These are phyloP conservation scores for Euspilapteryx auroguttella DNA, from an alignment of 2,888 invertebrate species.

Conservation along the genomic window DNA sequence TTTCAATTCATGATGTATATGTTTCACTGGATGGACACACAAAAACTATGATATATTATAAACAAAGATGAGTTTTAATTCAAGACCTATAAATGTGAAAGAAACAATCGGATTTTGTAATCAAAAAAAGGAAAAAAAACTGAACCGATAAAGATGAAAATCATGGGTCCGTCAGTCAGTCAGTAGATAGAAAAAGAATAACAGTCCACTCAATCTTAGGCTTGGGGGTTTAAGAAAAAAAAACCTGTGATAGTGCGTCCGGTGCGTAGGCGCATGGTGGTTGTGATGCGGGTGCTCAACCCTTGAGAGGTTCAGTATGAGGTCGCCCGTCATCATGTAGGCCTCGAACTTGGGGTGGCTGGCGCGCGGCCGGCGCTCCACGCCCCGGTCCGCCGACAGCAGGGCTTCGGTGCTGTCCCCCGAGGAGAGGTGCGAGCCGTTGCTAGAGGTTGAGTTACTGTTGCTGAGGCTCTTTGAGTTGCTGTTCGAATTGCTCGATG, in stretches of 20 bases:
- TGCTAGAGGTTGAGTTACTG: constrained; percentile 39
- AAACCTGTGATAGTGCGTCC: constrained; percentile 52
- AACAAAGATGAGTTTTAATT: too few species aligned
- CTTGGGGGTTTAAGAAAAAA: too few species aligned
- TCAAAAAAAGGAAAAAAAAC: too few species aligned
- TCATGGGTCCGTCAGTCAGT: too few species aligned
- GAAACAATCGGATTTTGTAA: too few species aligned
- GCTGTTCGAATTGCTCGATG: constrained; percentile 44
- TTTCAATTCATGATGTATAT: too few species aligned
- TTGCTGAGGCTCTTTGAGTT: constrained; percentile 14
- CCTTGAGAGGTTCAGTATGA: constrained; percentile 89
- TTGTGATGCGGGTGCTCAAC: constrained; percentile 69
- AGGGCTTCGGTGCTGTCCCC: constrained; percentile 52
- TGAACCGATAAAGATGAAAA: too few species aligned
- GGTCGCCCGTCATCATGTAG: constrained; percentile 97
- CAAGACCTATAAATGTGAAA: too few species aligned
- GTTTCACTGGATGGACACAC: too few species aligned
- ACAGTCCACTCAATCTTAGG: too few species aligned
- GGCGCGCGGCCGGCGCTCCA: constrained; percentile 27
- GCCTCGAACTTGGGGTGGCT: constrained; percentile 77
- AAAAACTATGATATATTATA: too few species aligned
- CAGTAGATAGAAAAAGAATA: too few species aligned
- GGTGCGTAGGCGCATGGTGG: constrained; percentile 49
- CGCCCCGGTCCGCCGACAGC: constrained; percentile 34
- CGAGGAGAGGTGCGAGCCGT: constrained; percentile 56